These are phyloP conservation scores for Loriculus beryllinus DNA, from an alignment of 2,797 vertebrate genomes.

Conservation along the genomic window DNA sequence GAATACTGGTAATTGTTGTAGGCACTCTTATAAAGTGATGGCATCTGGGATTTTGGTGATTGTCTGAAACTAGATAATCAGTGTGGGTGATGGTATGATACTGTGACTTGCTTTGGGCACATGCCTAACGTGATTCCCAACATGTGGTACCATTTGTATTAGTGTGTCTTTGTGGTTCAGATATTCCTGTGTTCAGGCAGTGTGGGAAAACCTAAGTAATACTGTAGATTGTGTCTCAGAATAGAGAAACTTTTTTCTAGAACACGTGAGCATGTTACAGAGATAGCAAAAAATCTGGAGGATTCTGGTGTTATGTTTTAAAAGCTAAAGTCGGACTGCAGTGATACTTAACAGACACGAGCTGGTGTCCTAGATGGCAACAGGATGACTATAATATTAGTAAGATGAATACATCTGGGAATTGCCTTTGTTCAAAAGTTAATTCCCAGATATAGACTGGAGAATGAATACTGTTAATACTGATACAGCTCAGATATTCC, in stretches of 20 bases:
- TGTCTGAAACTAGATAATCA: background rate
- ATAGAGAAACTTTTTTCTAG: background rate
- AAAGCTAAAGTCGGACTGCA: background rate
- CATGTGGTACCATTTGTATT: background rate
- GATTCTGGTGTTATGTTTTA: background rate
- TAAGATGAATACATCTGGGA: constrained; percentile 1
- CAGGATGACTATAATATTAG: background rate
- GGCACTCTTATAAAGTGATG: background rate
- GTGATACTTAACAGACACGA: background rate
- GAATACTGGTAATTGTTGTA: background rate
- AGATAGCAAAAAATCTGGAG: background rate
- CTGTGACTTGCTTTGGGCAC: background rate
- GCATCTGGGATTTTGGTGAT: background rate
- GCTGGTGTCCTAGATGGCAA: background rate
- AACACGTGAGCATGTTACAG: background rate
- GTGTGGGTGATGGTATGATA: background rate
- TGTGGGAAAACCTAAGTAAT: background rate
- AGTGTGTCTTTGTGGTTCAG: background rate
- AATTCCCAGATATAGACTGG: background rate
- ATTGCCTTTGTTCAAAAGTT: background rate
- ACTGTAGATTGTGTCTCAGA: background rate
- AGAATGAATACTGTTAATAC: background rate
- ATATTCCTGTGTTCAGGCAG: background rate
- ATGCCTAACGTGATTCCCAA: background rate
- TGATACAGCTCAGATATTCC: background rate